Evolutionary conservation across 2,888 invertebrate species (phyloP).

Genomic region (Andrena marginata): DNA sequence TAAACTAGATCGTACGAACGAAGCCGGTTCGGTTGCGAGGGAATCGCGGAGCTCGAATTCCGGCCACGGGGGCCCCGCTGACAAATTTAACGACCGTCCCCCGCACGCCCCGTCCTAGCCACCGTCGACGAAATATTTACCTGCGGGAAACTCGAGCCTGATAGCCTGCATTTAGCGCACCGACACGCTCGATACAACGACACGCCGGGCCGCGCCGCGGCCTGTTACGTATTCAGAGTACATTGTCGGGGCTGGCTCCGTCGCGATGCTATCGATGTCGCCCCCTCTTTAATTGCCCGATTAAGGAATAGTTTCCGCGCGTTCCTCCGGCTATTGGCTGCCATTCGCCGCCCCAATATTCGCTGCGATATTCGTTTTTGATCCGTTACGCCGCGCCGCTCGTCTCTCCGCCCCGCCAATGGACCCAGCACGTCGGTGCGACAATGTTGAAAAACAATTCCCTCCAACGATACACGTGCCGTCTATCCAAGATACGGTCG

Average conservation of each 20-base stretch:
- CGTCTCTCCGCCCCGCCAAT: background rate
- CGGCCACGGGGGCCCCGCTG: conserved; percentile 57
- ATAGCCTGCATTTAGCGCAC: conserved; percentile 48
- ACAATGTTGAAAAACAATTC: too few species aligned
- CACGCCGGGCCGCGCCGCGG: conserved; percentile 1
- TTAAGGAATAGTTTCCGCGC: conserved; percentile 24
- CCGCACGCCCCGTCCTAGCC: conserved; percentile 41
- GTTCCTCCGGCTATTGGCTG: background rate
- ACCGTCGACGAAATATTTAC: conserved; percentile 69
- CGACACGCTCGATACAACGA: conserved; percentile 39
- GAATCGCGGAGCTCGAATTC: conserved; percentile 58
- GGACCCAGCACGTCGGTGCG: too few species aligned
- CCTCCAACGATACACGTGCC: too few species aligned
- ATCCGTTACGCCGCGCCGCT: background rate
- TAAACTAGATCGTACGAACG: conserved; percentile 54
- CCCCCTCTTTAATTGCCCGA: conserved; percentile 44
- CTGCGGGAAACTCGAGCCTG: conserved; percentile 59
- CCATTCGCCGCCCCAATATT: conserved; percentile 1
- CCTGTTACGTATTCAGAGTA: conserved; percentile 48
- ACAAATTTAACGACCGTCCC: conserved; percentile 69
- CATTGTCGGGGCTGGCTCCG: conserved; percentile 12
- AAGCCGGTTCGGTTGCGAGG: conserved; percentile 31
- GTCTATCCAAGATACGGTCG: too few species aligned
- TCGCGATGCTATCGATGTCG: conserved; percentile 40
- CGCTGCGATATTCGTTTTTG: background rate